Percentiles rank a stretch among this genome's conserved stretches.
phyloP scores from a whole-genome alignment of 2,888 invertebrate genomes.

The Drosophila formosana region DNA sequence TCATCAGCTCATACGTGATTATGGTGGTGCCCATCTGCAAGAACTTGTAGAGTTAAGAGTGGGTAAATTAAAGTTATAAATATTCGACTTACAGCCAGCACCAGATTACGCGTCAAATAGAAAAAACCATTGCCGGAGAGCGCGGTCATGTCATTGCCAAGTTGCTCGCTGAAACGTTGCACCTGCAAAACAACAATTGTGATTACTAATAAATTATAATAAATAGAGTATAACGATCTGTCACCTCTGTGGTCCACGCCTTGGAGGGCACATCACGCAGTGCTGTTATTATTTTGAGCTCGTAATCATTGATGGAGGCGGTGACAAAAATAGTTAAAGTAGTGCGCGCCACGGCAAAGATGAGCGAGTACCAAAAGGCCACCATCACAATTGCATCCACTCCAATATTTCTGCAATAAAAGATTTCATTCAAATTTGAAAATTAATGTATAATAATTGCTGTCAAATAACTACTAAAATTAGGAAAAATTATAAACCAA shows the following conservation, averaged over 20 bases:
- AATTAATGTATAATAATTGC: no score
- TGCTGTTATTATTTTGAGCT: conserved; percentile 85
- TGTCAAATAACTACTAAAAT: no score
- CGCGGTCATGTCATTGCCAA: conserved; percentile 80
- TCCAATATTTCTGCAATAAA: conserved; percentile 75
- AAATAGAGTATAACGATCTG: background rate
- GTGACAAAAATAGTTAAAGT: conserved; percentile 86
- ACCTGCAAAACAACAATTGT: conserved; percentile 53
- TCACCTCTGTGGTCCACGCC: conserved; percentile 85
- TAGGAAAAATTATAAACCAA: no score
- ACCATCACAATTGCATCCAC: conserved; percentile 84
- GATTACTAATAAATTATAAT: background rate
- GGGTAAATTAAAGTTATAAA: fast-evolving
- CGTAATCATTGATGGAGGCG: conserved; percentile 86
- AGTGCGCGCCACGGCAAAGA: conserved; percentile 86
- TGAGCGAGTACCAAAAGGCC: conserved; percentile 87
- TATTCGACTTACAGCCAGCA: conserved; percentile 74
- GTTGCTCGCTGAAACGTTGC: conserved; percentile 81
- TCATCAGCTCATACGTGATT: conserved; percentile 89
- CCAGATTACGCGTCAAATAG: conserved; percentile 81
- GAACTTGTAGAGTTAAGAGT: no score
- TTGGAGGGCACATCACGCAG: conserved; percentile 85
- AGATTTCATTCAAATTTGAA: background rate
- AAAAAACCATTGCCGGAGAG: conserved; percentile 83
- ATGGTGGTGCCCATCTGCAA: conserved; percentile 87